phyloP scores from a whole-genome alignment of 2,888 invertebrate genomes.

The Bimastos eiseni region DNA sequence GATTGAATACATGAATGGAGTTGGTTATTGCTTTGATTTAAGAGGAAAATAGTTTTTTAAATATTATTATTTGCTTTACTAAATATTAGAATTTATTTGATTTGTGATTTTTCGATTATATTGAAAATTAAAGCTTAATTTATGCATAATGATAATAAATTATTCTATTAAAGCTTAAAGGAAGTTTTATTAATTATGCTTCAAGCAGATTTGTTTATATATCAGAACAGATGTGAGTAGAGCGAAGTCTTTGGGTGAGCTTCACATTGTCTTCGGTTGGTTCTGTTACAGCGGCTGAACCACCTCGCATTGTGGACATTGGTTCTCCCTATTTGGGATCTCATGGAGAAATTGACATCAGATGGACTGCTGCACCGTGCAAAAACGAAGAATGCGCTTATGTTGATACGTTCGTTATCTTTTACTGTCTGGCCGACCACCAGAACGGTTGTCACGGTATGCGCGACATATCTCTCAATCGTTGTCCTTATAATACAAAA shows the following conservation, averaged over 20 bases:
- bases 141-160: too few relatives aligned
- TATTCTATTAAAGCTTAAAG: too few relatives aligned
- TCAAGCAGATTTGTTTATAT: not conserved
- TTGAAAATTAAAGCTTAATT: too few relatives aligned
- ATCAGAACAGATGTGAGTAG: not conserved
- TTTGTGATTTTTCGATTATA: too few relatives aligned
- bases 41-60: too few relatives aligned
- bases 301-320: not conserved
- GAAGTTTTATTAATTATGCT: not conserved
- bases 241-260: not conserved
- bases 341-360: not conserved
- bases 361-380: not conserved
- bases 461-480: not conserved
- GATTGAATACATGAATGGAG: too few relatives aligned
- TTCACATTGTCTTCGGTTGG: not conserved
- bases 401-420: not conserved
- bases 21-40: too few relatives aligned
- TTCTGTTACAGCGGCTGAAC: not conserved
- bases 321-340: not conserved
- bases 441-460: not conserved
- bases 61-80: too few relatives aligned
- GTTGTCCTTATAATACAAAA: too few relatives aligned
- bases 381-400: not conserved
- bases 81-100: too few relatives aligned
- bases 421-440: not conserved